Percentiles rank a stretch among this genome's conserved stretches.
These are phyloP conservation scores for Ormia ochracea DNA, from an alignment of 2,888 invertebrate species.

Conservation along the genomic window DNA sequence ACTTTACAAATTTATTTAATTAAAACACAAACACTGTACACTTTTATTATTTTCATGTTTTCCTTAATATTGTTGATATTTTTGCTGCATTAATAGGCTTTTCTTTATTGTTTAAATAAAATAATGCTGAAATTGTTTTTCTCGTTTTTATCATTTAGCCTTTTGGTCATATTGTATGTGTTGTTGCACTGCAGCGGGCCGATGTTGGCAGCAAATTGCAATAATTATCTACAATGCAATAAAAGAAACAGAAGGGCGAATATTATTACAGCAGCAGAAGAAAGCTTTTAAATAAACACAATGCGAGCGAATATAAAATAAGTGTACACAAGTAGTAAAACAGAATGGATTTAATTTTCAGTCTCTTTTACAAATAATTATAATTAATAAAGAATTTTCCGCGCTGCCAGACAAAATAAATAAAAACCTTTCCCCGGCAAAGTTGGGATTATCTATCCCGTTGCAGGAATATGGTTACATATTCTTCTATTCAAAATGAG, in stretches of 20 bases:
- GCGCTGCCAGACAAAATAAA: no score
- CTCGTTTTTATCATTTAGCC: slow-evolving; percentile 57
- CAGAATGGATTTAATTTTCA: slow-evolving; percentile 55
- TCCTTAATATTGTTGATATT: not conserved
- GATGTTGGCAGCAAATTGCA: slow-evolving; percentile 56
- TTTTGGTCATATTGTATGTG: slow-evolving; percentile 33
- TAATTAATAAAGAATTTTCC: no score
- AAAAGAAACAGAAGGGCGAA: slow-evolving; percentile 20
- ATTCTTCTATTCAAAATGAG: no score
- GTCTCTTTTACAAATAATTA: slow-evolving; percentile 23
- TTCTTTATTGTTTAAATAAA: slow-evolving; percentile 61
- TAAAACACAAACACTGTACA: slow-evolving; percentile 49
- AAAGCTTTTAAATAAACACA: slow-evolving; percentile 7
- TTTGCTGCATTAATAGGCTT: slow-evolving; percentile 21
- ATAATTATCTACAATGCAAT: slow-evolving; percentile 61
- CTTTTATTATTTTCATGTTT: not conserved
- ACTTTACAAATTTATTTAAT: slow-evolving; percentile 63
- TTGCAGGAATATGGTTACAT: no score
- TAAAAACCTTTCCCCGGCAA: no score
- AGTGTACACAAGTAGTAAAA: slow-evolving; percentile 24
- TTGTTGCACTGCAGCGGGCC: slow-evolving; percentile 8
- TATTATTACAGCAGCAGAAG: slow-evolving; percentile 1
- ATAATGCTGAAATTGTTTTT: slow-evolving; percentile 52
- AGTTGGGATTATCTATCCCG: no score
- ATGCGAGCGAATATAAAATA: not conserved